Evolutionary conservation across 2,113 vertebrate species (phyloP).

Genomic region (Benitochromis conjunctus): DNA sequence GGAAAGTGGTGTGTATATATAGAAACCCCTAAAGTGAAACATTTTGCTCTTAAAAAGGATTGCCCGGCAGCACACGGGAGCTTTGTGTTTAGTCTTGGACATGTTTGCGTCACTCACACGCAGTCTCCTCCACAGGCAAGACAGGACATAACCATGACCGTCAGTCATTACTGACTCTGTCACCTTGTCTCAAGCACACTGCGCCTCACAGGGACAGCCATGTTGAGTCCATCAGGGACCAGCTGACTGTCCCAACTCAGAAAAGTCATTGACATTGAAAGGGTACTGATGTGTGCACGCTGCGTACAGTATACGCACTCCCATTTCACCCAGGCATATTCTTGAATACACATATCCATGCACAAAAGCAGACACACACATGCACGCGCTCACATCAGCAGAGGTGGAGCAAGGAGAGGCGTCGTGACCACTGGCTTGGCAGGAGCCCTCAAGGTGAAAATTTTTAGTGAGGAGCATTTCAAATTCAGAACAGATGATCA

Average conservation of each 20-base stretch:
- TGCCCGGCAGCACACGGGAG: not conserved
- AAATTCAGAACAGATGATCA: conserved; percentile 60
- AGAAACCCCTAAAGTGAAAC: conserved; percentile 1
- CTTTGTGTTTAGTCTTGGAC: conserved; percentile 34
- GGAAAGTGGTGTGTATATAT: conserved; percentile 31
- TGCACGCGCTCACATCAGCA: not conserved
- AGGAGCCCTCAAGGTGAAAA: conserved; percentile 48
- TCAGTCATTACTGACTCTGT: conserved; percentile 35
- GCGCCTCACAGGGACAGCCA: conserved; percentile 4
- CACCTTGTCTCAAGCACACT: conserved; percentile 30
- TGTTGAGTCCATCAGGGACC: not conserved
- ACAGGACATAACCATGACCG: not conserved
- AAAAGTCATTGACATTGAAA: conserved; percentile 35
- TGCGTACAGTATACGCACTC: not conserved
- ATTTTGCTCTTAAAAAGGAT: not conserved
- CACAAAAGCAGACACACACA: not conserved
- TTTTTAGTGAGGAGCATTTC: conserved; percentile 41
- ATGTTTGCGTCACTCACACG: not conserved
- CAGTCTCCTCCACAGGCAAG: not conserved
- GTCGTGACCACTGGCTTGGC: conserved; percentile 53
- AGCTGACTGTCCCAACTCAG: not conserved
- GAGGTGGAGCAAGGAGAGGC: not conserved
- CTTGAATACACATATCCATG: not conserved
- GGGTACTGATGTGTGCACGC: not conserved
- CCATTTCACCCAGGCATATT: not conserved